These are phyloP conservation scores for Eubucco bourcierii DNA, from an alignment of 2,113 vertebrate species.

Conservation along the genomic window DNA sequence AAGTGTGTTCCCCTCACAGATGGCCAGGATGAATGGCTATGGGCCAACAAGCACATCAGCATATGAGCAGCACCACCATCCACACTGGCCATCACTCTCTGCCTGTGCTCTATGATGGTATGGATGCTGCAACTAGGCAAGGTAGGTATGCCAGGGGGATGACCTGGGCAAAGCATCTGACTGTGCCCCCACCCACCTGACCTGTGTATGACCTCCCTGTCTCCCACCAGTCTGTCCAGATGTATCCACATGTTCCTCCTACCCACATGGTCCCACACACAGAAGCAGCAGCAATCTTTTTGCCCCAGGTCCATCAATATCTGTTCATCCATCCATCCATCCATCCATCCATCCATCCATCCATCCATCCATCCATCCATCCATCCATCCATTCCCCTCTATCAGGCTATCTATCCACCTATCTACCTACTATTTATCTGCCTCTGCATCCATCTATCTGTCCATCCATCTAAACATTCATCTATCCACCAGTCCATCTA, in stretches of 20 bases:
- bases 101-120: fast-evolving
- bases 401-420: not conserved
- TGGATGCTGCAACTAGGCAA: too few species aligned
- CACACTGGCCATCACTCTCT: not conserved
- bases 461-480: not conserved
- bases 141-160: not conserved
- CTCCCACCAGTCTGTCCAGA: not conserved
- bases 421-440: not conserved
- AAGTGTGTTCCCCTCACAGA: not conserved
- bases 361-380: not conserved
- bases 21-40: fast-evolving
- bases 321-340: not conserved
- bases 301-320: not conserved
- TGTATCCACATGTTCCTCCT: not conserved
- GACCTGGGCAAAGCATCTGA: fast-evolving
- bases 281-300: not conserved
- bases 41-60: not conserved
- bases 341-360: not conserved
- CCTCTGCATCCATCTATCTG: not conserved
- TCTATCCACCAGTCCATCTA: too few species aligned
- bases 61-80: fast-evolving
- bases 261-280: not conserved
- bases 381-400: not conserved
- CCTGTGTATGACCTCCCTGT: not conserved
- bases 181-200: fast-evolving